A percentile compares a stretch with the other conserved stretches of the same genome.
phyloP scores from a whole-genome alignment of 2,797 vertebrate species.

The Danio albolineatus region DNA sequence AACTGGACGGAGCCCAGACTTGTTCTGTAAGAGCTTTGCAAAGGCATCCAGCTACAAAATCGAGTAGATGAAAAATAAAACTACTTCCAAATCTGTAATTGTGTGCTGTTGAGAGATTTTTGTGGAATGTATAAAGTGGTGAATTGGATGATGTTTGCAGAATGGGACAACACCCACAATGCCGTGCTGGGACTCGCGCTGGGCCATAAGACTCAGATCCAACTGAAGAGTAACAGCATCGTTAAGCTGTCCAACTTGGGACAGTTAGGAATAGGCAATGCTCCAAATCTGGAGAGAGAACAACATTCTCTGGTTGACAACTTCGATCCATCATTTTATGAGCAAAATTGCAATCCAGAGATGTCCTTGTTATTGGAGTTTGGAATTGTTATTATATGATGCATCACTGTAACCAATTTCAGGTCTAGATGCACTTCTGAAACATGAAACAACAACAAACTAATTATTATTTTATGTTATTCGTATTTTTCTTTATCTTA shows the following conservation, averaged over 20 bases:
- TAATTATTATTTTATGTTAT: not conserved
- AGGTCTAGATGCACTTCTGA: conserved; percentile 5
- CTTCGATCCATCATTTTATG: conserved; percentile 37
- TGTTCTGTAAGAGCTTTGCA: conserved; percentile 27
- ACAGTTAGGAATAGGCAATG: conserved; percentile 47
- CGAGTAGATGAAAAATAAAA: conserved; percentile 21
- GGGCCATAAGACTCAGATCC: conserved; percentile 57
- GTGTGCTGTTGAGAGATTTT: conserved; percentile 34
- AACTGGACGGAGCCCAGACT: conserved; percentile 29
- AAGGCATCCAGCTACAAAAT: conserved; percentile 35
- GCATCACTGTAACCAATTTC: conserved; percentile 38
- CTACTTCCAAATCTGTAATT: conserved; percentile 44
- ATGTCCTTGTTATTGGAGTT: conserved; percentile 45
- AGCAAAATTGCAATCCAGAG: conserved; percentile 29
- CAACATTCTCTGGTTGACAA: conserved; percentile 37
- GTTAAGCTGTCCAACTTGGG: conserved; percentile 54
- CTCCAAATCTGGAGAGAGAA: conserved; percentile 51
- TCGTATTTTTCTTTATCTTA: not conserved
- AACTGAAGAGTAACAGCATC: conserved; percentile 56
- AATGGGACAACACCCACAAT: conserved; percentile 58
- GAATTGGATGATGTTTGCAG: conserved; percentile 50
- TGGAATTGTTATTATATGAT: conserved; percentile 43
- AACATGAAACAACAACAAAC: not conserved
- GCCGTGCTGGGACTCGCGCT: conserved; percentile 52
- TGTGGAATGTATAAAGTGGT: conserved; percentile 44